Base-by-base conservation (phyloP, 2,888 invertebrate species). In the Agrochola lota region DNA sequence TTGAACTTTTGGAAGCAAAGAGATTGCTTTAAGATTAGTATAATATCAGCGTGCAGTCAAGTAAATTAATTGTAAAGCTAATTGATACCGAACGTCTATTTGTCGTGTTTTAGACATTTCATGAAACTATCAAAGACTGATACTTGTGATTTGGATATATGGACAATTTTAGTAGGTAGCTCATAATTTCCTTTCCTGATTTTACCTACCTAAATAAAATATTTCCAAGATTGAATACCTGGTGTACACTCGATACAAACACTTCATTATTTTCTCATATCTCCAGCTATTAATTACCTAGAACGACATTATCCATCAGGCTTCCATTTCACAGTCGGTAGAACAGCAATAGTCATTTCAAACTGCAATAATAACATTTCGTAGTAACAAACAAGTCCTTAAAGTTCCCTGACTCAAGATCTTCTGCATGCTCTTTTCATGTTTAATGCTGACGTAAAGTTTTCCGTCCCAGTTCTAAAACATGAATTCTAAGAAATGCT, bases 341-440 rank as follows among this genome's bases (percentile, higher is more conserved):
- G 49, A 80, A 77, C 62, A 80, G 71, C 69, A 76, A 78, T 75
- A 49, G 59, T 77, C 59, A 11, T 75, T 87, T 81, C 64, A 83
- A 87, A 85, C 80, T 83, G 80, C 73, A 80, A 85, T 85, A 81
- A 83, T 80, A 88, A 75, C 80, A 84, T 82, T 78, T 85, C 77
- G 78, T 81, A 70, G 62, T 79, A 81, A 78, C 77, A 78, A 85
- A 83, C 74, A 88, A 78, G 73, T 83, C 66, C 52, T 86, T 84
- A 71, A 85, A 85, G n/a, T n/a, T n/a, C n/a, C n/a, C n/a, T n/a
- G 67, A 74, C 73, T 80, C 64, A 43, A 78, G 59, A 81, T 87
- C 80, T 82, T 83, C 75, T 84, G 64, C 69, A 76, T 81, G 75
- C 74, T 85, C 74, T 72, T 82, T 81, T 80, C 72, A 78, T 73